Base-by-base conservation (phyloP, 2,113 vertebrate species). In the Chamaetylas fuelleborni region DNA sequence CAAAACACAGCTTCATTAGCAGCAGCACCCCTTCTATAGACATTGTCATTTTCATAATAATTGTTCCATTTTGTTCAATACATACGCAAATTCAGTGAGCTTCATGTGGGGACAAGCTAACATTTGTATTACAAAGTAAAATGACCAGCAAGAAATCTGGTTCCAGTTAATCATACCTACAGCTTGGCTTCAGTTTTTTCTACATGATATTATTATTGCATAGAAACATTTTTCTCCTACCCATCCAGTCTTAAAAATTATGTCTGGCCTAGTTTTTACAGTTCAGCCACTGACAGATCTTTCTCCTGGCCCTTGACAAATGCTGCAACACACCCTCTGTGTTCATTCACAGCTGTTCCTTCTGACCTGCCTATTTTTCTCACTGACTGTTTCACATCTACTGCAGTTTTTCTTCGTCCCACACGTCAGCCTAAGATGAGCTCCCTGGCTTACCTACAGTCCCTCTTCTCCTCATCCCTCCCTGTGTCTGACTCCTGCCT, bases 381-480 rank as follows among this genome's bases (percentile, higher is more conserved):
- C 8, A 2, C 24, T 58, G 31, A 17, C 33, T 36, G 29, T 20
- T 51, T 47, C 43, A 28, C 26, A 45, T 18, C 45, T 83, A 12
- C 42, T 56, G 40, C 23, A 80, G 15, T 25, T 86, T 86, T 66
- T 38, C 47, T 77, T 77, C 18, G 28, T 50, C 25, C 20, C 19
- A 19, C 1, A 1, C 0, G 3, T 50, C 19, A 51, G 10, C 17
- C 33, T 54, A 45, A 79, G 19, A 8, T 33, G 15, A 34, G 22
- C 19, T 88, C 29, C 18, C 23, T 34, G 31, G 29, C 18, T 86
- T 42, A 61, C 48, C 36, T 31, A 15, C 0, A 1, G 28, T 36
- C 64, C 67, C 23, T 31, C 25, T 7, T 58, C 29, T 70, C 14
- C 26, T 14, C 0, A 0, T 28, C 5, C 7, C 7, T 62, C 50